Percentiles rank a stretch among this genome's conserved stretches.
These are phyloP conservation scores for Emmelina monodactyla DNA, from an alignment of 2,888 invertebrate species.

Conservation along the genomic window DNA sequence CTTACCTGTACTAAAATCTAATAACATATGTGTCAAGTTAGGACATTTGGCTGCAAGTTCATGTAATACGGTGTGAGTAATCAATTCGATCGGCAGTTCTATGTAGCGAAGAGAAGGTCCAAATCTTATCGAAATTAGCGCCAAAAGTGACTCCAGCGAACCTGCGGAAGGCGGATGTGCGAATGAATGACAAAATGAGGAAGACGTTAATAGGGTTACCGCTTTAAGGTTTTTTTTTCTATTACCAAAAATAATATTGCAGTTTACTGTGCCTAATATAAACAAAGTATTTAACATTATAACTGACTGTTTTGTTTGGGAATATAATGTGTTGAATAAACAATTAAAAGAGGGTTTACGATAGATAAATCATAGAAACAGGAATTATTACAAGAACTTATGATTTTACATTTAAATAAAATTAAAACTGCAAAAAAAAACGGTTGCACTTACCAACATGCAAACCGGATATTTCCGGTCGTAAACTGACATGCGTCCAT, in stretches of 20 bases:
- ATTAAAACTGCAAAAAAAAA: neutral
- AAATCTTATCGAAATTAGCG: conserved; percentile 87
- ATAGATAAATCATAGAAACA: neutral
- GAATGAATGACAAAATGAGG: neutral
- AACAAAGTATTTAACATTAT: too few relatives aligned
- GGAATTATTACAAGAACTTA: neutral
- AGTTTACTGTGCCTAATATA: neutral
- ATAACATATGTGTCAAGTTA: conserved; percentile 92
- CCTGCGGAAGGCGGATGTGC: conserved; percentile 42
- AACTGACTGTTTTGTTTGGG: too few relatives aligned
- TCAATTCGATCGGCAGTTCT: conserved; percentile 94
- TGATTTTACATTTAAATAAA: neutral
- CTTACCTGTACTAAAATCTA: conserved; percentile 92
- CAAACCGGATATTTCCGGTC: conserved; percentile 95
- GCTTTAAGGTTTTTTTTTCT: neutral
- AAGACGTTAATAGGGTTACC: neutral
- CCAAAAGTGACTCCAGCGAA: conserved; percentile 85
- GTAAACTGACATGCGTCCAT: conserved; percentile 95
- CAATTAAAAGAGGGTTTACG: neutral
- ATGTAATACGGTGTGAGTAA: conserved; percentile 95
- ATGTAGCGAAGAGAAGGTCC: conserved; percentile 89
- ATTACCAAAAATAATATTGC: neutral
- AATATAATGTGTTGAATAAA: too few relatives aligned
- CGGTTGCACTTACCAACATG: conserved; percentile 81
- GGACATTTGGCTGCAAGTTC: conserved; percentile 96